Evolutionary conservation across 2,113 vertebrate genomes (phyloP).

Genomic region (Elgaria multicarinata): DNA sequence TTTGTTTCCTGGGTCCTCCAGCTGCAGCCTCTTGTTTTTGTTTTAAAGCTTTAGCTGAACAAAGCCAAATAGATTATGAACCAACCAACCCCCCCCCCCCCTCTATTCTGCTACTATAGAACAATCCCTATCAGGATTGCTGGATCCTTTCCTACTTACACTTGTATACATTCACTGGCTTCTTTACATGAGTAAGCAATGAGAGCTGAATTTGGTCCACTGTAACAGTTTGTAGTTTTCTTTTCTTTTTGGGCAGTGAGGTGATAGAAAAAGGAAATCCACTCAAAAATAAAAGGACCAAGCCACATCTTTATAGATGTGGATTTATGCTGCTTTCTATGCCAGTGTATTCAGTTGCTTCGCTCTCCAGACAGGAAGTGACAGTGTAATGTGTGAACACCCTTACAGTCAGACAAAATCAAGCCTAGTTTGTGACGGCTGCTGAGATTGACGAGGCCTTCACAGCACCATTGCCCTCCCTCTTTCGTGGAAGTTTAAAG

Average conservation of each 20-base stretch:
- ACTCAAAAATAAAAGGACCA: neutral
- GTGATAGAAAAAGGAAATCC: neutral
- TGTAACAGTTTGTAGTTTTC: neutral
- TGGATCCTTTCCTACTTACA: constrained; percentile 42
- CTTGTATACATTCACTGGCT: neutral
- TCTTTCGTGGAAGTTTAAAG: too few relatives aligned
- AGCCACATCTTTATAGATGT: neutral
- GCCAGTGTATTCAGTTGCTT: accelerated
- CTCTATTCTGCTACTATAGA: constrained; percentile 56
- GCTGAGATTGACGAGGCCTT: too few relatives aligned
- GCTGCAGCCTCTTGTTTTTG: constrained; percentile 68
- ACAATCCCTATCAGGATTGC: constrained; percentile 28
- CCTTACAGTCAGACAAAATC: neutral
- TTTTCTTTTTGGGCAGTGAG: neutral
- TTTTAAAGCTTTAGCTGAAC: constrained; percentile 67
- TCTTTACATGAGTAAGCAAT: constrained; percentile 3
- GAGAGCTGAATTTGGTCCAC: constrained; percentile 7
- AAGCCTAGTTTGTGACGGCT: neutral
- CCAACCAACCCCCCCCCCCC: constrained; percentile 50
- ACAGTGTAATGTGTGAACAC: too few relatives aligned
- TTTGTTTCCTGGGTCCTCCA: constrained; percentile 75
- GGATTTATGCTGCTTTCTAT: neutral
- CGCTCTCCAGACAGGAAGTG: too few relatives aligned
- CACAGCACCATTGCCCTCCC: too few relatives aligned
- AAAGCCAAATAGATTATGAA: constrained; percentile 68